phyloP scores from a whole-genome alignment of 2,888 invertebrate species.

The Agriotes lineatus region DNA sequence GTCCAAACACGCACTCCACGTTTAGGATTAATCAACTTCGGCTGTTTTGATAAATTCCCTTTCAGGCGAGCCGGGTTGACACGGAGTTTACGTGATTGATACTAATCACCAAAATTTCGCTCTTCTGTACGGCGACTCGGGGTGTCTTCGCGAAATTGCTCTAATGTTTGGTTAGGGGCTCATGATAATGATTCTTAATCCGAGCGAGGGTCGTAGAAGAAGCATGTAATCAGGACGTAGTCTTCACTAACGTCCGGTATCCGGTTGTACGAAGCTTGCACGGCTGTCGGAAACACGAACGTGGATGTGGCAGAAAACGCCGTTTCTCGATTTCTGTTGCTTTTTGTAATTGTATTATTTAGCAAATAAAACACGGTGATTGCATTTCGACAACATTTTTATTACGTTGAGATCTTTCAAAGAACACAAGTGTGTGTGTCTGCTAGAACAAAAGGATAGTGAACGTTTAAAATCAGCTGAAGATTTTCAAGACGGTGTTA shows the following conservation, averaged over 20 bases:
- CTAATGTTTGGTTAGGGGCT: neutral
- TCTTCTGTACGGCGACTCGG: neutral
- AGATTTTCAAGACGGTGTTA: no score
- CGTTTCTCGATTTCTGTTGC: neutral
- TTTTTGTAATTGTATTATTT: neutral
- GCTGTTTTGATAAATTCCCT: slow-evolving; percentile 1
- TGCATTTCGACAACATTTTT: no score
- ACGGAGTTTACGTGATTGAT: slow-evolving; percentile 1
- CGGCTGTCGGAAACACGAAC: neutral
- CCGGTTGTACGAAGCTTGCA: neutral
- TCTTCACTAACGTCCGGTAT: slow-evolving; percentile 1
- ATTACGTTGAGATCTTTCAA: no score
- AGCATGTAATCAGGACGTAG: slow-evolving; percentile 16
- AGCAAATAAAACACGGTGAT: no score
- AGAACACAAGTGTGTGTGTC: no score
- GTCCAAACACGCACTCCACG: neutral
- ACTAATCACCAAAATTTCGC: neutral
- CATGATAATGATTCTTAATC: slow-evolving; percentile 15
- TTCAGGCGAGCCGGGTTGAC: neutral
- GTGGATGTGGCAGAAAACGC: neutral
- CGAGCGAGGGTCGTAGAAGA: slow-evolving; percentile 9
- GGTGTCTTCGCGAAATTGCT: neutral
- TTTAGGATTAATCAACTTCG: neutral
- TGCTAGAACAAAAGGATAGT: no score
- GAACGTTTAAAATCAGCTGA: no score